Evolutionary conservation across 2,797 vertebrate genomes (phyloP), one percentile per base, ranked within the genome.

Genomic region (Phalloptychus januarius): DNA sequence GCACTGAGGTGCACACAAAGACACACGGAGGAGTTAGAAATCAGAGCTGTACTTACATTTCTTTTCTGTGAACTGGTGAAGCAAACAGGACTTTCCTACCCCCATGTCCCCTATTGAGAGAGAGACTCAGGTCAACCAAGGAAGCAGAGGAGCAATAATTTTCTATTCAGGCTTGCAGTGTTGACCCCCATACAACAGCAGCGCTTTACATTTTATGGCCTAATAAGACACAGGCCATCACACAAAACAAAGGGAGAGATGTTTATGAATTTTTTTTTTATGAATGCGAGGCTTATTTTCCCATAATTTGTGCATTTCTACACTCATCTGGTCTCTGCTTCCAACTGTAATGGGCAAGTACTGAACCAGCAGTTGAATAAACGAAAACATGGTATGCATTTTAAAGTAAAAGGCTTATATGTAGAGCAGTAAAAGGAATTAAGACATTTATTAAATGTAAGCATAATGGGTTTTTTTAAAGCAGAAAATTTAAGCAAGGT

Each of bases 61-160:
- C 96, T 99, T 99, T 97, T 99, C 98, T 95, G 98, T 99, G 93
- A 99, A 99, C 45, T 99, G 98, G 91, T 99, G 98, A 94, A 99
- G 98, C 95, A 99, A 97, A 95, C 98, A 99, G 89, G 98, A 99
- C 95, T 99, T 99, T 87, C 98, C 98, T 91, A 99, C 98, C 86
- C 98, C 98, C 98, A 99, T 99, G 93, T 99, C 98, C 85, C 98
- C 98, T 99, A 93, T 76, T 71, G 61, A 88, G 79, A 83, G 23
- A 79, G 5, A 58, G 65, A 79, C 79, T 84, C 84, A 85, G 83
- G 88, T 89, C 85, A 88, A 84, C 50, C 56, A 40, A 86, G 76
- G 48, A 87, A 79, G 77, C 18, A 84, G 28, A 76, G 63, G 38
- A 86, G 85, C 50, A 74, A 81, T 79, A 75, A 58, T 77, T 25